phyloP scores from a whole-genome alignment of 2,113 vertebrate genomes.

The Channa maculata region DNA sequence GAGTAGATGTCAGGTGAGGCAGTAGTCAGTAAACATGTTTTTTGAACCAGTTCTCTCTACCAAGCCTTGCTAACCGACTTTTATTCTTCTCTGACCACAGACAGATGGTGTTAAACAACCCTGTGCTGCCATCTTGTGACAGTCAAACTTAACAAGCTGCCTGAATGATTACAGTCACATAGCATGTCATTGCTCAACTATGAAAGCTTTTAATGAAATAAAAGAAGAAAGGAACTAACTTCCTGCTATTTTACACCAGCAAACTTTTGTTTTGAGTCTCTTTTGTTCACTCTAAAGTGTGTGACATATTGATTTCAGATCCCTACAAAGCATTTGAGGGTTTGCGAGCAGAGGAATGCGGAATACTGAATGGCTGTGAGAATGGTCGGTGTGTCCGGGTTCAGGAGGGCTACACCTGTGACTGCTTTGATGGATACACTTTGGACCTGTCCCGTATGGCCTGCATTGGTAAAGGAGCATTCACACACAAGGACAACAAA shows the following conservation, averaged over 20 bases:
- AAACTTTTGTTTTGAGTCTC: no score
- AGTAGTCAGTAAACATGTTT: no score
- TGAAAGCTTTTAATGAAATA: no score
- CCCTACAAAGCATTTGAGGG: constrained; percentile 88
- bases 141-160: not conserved
- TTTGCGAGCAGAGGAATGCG: constrained; percentile 94
- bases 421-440: constrained; percentile 97
- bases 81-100: not conserved
- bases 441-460: constrained; percentile 95
- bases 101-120: not conserved
- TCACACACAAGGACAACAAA: not conserved
- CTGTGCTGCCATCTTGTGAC: constrained; percentile 70
- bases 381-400: constrained; percentile 97
- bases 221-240: no score
- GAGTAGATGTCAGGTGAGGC: no score
- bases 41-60: no score
- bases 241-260: no score
- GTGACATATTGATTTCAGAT: constrained; percentile 36
- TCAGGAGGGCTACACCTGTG: constrained; percentile 97
- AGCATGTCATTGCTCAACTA: no score
- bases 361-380: constrained; percentile 96
- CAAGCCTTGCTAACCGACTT: no score
- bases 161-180: no score
- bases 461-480: constrained; percentile 89
- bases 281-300: no score